Base-by-base conservation (phyloP, 2,797 vertebrate genomes). In the Chanos chanos region DNA sequence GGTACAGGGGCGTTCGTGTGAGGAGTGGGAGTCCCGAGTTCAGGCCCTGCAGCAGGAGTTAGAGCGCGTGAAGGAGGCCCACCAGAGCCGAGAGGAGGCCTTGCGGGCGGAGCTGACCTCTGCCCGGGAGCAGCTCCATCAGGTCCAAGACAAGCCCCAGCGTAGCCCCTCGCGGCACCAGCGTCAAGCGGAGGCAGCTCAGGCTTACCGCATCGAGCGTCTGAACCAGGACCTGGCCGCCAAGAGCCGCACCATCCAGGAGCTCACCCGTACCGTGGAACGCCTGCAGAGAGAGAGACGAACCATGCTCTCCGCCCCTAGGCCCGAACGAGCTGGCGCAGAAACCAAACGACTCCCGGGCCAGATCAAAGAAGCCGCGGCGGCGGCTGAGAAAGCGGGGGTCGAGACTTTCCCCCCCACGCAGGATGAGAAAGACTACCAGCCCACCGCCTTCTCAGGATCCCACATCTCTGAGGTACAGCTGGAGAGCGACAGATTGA, bases 231-330 rank as follows among this genome's bases (percentile, higher is more conserved):
- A 97, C 50, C 81, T 96, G 9, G 59, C 83, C 2, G 58, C 81
- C 6, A 99, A 96, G 79, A 91, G 79, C 0, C 89, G 76, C 68
- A 90, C 87, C 66, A 85, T 94, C 64, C 92, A 94, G 72, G 91
- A 95, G 52, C 90, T 96, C 70, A 90, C 80, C 6, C 91, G 87
- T 77, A 95, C 92, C 0, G 87, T 98, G 37, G 92, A 96, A 51
- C 87, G 87, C 2, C 89, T 99, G 74, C 93, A 97, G 67, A 92
- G 77, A 73, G 94, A 98, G 72, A 89, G 89, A 43, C 90, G 85
- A 71, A 45, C 45, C 62, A 85, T 92, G 88, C 77, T 92, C 5
- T 88, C 85, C 1, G 73, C 64, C 15, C 81, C 86, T 63, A 79
- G 77, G 8, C 51, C 76, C 3, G 70, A 76, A 66, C 2, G 57